Conservation (phyloP, 2,888 invertebrate species). For the Sinelater perroti region DNA sequence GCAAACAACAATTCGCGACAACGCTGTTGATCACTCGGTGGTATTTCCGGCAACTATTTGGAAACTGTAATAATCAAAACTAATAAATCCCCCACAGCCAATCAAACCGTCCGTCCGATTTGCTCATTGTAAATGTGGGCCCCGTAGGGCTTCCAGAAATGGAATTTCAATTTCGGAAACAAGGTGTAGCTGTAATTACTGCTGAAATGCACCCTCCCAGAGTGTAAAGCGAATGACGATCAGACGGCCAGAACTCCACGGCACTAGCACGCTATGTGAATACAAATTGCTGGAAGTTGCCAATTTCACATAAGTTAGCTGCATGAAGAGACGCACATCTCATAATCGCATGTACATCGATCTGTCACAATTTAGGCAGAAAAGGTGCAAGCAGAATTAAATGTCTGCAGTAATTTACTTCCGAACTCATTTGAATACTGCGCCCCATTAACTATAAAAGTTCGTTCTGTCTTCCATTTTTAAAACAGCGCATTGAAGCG, state of each 20-base stretch:
- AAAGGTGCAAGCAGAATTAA: too few species aligned
- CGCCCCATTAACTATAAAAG: too few species aligned
- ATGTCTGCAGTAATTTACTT: too few species aligned
- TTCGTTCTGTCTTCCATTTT: too few species aligned
- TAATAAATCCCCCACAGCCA: background rate
- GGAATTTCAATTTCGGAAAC: conserved; percentile 8
- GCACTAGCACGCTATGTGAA: conserved; percentile 7
- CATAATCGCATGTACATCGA: too few species aligned
- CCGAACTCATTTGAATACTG: too few species aligned
- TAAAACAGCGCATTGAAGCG: background rate
- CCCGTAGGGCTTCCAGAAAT: background rate
- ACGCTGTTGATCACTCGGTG: too few species aligned
- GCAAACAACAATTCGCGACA: too few species aligned
- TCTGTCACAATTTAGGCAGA: too few species aligned
- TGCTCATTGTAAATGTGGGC: background rate
- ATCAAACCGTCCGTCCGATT: background rate
- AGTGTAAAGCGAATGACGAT: conserved; percentile 12
- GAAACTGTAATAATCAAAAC: background rate
- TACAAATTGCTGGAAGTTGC: conserved; percentile 4
- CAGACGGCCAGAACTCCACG: conserved; percentile 6
- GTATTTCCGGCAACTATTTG: background rate
- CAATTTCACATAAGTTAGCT: background rate
- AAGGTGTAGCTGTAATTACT: conserved; percentile 19
- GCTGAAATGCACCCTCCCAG: conserved; percentile 14
- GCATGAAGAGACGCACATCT: background rate